A percentile compares a stretch with the other conserved stretches of the same genome.
Conservation (phyloP, 2,113 vertebrate species). For the Pyrgilauda ruficollis region DNA sequence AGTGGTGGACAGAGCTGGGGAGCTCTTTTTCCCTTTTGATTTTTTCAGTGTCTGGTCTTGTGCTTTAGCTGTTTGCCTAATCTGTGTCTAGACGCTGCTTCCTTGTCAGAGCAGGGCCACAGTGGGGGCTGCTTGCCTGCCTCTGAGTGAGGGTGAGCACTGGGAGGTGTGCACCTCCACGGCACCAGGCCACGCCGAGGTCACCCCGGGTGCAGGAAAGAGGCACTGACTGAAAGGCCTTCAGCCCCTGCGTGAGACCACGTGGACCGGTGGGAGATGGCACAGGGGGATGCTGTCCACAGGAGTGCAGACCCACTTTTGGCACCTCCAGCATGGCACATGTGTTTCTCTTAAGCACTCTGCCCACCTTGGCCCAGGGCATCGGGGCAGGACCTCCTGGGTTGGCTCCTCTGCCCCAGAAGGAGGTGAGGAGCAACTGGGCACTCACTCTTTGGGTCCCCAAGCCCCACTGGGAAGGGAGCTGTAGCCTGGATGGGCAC, state of each 20-base stretch:
- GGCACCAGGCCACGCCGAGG: accelerated
- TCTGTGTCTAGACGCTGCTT: constrained; percentile 4
- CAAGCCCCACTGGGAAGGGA: not conserved
- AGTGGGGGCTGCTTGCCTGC: not conserved
- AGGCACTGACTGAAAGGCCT: not conserved
- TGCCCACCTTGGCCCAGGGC: accelerated
- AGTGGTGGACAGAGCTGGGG: not conserved
- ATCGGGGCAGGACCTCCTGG: accelerated
- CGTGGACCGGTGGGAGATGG: accelerated
- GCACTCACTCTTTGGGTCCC: not conserved
- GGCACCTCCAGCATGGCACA: not conserved
- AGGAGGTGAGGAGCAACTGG: not conserved
- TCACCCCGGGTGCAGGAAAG: not conserved
- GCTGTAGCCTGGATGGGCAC: not conserved
- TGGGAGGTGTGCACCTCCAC: accelerated
- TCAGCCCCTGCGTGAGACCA: not conserved
- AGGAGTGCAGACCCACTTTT: not conserved
- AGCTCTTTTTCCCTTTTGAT: not conserved
- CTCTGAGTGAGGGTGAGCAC: not conserved
- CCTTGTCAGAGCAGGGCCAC: not conserved
- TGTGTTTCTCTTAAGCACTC: not conserved
- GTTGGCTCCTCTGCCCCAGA: not conserved
- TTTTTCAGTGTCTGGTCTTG: not conserved
- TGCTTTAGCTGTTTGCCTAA: not conserved
- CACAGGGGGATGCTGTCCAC: not conserved